Evolutionary conservation across 1,140 invertebrate genomes (phyloP).

Genomic region (Trichonephila clavipes): DNA sequence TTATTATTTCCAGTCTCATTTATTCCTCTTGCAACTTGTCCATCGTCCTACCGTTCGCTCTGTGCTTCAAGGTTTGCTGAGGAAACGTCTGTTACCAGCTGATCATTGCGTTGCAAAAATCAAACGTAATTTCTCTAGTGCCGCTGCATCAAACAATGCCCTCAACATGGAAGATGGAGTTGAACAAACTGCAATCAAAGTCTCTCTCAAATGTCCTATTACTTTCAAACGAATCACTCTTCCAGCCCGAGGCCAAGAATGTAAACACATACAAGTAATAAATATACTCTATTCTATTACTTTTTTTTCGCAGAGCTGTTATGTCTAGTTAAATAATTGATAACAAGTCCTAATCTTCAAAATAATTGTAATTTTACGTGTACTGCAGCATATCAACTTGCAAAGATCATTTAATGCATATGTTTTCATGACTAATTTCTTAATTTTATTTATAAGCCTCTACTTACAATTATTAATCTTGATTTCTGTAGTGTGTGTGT

Average conservation of each 20-base stretch:
- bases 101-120: conserved; percentile 97
- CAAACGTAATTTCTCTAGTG: conserved; percentile 93
- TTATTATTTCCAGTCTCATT: conserved; percentile 89
- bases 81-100: conserved; percentile 92
- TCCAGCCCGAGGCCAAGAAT: conserved; percentile 95
- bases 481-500: neutral
- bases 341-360: too few relatives aligned
- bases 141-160: conserved; percentile 62
- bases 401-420: too few relatives aligned
- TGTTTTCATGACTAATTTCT: too few relatives aligned
- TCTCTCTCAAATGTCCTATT: conserved; percentile 96
- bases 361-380: too few relatives aligned
- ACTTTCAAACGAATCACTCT: conserved; percentile 95
- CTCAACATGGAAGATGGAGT: conserved; percentile 82
- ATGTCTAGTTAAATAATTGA: too few relatives aligned
- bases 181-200: conserved; percentile 93
- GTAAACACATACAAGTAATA: conserved; percentile 93
- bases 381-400: too few relatives aligned
- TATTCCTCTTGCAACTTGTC: conserved; percentile 97
- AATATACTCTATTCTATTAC: neutral
- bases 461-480: too few relatives aligned
- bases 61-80: conserved; percentile 93
- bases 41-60: conserved; percentile 95
- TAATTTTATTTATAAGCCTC: too few relatives aligned
- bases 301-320: neutral